Evolutionary conservation across 2,113 vertebrate genomes (phyloP).

Genomic region (Alexandromys fortis): DNA sequence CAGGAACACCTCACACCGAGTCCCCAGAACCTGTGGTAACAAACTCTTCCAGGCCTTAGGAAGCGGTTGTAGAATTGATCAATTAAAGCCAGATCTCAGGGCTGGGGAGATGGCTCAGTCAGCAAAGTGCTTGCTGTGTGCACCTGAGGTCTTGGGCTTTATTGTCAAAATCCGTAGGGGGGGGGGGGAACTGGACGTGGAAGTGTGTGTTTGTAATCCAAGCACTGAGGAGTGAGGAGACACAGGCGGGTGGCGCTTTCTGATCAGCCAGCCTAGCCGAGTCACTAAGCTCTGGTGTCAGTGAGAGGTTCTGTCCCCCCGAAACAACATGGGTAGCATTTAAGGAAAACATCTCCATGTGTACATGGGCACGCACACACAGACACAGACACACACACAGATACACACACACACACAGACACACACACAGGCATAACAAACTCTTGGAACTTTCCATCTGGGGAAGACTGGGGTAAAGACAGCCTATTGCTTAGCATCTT

Average conservation of each 20-base stretch:
- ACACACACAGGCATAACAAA: background rate
- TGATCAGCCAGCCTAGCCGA: background rate
- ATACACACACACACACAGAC: too few relatives aligned
- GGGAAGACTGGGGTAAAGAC: background rate
- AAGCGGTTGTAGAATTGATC: background rate
- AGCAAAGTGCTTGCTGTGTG: background rate
- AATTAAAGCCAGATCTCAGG: background rate
- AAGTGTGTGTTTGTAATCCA: background rate
- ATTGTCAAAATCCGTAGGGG: background rate
- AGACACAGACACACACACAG: too few relatives aligned
- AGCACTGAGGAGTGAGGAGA: background rate
- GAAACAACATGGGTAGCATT: background rate
- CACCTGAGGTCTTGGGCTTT: background rate
- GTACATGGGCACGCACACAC: too few relatives aligned
- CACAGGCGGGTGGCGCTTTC: background rate
- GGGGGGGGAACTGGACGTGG: too few relatives aligned
- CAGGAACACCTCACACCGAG: background rate
- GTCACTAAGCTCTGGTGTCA: background rate
- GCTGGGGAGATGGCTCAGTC: background rate
- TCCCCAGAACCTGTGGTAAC: background rate
- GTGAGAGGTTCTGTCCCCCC: background rate
- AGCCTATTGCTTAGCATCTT: conserved; percentile 54
- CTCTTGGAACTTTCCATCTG: conserved; percentile 33
- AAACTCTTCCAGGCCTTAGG: background rate
- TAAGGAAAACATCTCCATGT: background rate